Base-by-base conservation (phyloP, 2,797 vertebrate species). In the Rhinogobio ventralis region DNA sequence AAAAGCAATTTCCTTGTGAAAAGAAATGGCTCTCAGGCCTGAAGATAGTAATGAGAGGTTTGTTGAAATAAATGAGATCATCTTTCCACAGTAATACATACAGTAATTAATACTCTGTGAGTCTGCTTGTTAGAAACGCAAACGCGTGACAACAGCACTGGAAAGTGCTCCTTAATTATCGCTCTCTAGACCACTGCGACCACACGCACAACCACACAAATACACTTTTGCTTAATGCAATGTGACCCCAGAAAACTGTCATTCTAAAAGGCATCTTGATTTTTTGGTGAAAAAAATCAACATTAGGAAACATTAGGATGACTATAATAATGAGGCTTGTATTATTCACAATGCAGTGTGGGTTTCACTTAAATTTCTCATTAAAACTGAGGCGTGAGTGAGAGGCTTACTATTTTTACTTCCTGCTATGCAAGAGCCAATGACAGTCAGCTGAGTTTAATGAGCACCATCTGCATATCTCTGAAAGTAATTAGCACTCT, bases 381-480 rank as follows among this genome's bases (percentile, higher is more conserved):
- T 69, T 69, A 68, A 77, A 83, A 77, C 64, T 30, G 64, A 83
- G 33, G 66, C 13, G 69, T 39, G 67, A 80, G 62, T 69, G 82
- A 72, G 83, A 80, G 69, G 68, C 69, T n/a, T 62, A 25, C 79
- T 84, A 51, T 89, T 87, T 86, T 86, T 78, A 86, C 55, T 67
- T 85, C 73, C 80, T 67, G 79, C 68, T 79, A 79, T 86, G 69
- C 75, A 88, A 86, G 88, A 91, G 85, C 88, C 88, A 74, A 88
- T 84, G 89, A 88, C 89, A 90, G 84, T 80, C 90, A 90, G 89
- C 88, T 83, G 86, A 90, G 82, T 86, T 85, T 92, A 93, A 94
- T 87, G 89, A 92, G 88, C 88, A 87, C 90, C 90, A 91, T 92
- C 92, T 93, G 91, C 90, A 92, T 91, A 88, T 90, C 71, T 84